Evolutionary conservation across 2,797 vertebrate genomes (phyloP).

Genomic region (Pyrocephalus nanus): DNA sequence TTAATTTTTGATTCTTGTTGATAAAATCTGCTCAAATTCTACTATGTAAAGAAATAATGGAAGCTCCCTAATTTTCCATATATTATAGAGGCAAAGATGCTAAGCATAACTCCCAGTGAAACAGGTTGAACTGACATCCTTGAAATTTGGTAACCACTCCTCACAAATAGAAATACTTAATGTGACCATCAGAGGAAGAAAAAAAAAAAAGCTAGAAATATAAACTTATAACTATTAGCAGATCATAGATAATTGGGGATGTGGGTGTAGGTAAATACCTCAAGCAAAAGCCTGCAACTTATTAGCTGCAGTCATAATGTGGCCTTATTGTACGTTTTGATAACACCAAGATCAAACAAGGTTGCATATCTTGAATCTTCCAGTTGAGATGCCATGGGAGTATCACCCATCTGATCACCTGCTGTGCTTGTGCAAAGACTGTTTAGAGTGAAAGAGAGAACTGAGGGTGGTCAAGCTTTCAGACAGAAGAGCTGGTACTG

Average conservation of each 20-base stretch:
- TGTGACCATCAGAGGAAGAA: rapidly evolving
- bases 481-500: neutral
- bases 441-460: neutral
- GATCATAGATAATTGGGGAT: neutral
- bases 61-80: neutral
- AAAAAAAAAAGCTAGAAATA: neutral
- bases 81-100: neutral
- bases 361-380: neutral
- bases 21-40: neutral
- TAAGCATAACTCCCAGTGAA: neutral
- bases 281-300: neutral
- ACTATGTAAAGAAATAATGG: neutral
- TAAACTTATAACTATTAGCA: neutral
- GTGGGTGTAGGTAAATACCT: neutral
- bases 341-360: neutral
- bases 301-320: rapidly evolving
- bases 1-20: neutral
- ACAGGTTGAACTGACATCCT: neutral
- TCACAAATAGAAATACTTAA: neutral
- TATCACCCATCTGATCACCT: neutral
- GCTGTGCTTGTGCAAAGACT: neutral
- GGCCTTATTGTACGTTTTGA: neutral
- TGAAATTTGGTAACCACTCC: neutral
- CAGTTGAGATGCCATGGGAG: neutral
- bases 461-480: neutral